phyloP scores from a whole-genome alignment of 1,140 invertebrate genomes.

The Sinella curviseta region DNA sequence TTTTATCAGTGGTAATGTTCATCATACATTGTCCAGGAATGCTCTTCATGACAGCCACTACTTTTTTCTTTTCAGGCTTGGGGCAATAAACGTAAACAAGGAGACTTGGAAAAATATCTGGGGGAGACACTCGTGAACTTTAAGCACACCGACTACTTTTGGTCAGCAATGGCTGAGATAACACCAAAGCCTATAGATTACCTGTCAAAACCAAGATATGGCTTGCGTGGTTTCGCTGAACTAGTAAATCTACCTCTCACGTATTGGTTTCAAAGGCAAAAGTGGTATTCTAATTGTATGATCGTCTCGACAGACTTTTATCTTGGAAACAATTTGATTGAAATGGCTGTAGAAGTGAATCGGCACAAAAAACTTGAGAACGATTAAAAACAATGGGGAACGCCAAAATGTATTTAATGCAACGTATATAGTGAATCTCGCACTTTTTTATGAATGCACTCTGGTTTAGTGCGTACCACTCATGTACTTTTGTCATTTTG shows the following conservation, averaged over 20 bases:
- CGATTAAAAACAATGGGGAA: not conserved
- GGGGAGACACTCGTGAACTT: conserved; percentile 14
- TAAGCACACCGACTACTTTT: conserved; percentile 44
- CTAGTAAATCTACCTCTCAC: conserved; percentile 66
- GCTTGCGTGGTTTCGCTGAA: conserved; percentile 63
- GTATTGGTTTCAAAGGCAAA: conserved; percentile 66
- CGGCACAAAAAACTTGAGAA: conserved; percentile 28
- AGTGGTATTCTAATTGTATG: conserved; percentile 60
- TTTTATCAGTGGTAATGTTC: not conserved
- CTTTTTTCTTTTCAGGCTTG: conserved; percentile 35
- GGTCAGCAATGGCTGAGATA: conserved; percentile 66
- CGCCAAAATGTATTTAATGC: not conserved
- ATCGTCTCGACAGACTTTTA: conserved; percentile 77
- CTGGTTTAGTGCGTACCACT: too few species aligned
- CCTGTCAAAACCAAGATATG: conserved; percentile 54
- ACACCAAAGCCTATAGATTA: conserved; percentile 56
- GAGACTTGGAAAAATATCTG: conserved; percentile 36
- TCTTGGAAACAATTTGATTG: conserved; percentile 71
- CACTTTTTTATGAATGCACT: not conserved
- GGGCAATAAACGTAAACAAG: conserved; percentile 40
- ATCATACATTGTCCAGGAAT: not conserved
- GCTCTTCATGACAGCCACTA: not conserved
- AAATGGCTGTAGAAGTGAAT: conserved; percentile 41
- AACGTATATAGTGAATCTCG: not conserved
- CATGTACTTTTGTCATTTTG: too few species aligned